Percentiles rank a stretch among this genome's conserved stretches.
phyloP scores from a whole-genome alignment of 2,113 vertebrate genomes.

The Leptosomus discolor region DNA sequence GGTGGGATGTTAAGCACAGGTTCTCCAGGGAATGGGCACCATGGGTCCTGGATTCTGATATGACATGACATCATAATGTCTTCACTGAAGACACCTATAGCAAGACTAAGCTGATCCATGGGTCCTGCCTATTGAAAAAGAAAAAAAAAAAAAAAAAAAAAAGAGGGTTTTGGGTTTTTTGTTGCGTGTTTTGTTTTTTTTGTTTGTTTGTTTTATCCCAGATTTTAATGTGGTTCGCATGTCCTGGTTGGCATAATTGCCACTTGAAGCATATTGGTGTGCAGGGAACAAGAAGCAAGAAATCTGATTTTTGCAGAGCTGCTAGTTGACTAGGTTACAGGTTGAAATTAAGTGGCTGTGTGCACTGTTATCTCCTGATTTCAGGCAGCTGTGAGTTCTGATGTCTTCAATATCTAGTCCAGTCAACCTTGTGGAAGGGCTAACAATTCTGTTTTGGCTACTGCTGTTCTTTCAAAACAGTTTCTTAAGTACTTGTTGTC shows the following conservation, averaged over 20 bases:
- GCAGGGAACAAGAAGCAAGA: not conserved
- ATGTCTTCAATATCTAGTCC: not conserved
- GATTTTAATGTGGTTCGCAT: not conserved
- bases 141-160: too few relatives aligned
- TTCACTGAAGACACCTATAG: not conserved
- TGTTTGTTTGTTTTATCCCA: too few relatives aligned
- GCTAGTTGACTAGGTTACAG: not conserved
- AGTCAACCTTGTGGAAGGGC: not conserved
- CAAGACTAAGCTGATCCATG: not conserved
- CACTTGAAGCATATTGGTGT: not conserved
- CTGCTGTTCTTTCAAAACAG: not conserved
- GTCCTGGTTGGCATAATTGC: not conserved
- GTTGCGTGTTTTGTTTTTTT: too few relatives aligned
- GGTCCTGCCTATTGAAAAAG: not conserved
- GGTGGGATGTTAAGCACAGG: not conserved
- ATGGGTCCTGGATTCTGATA: not conserved
- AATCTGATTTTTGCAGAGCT: not conserved
- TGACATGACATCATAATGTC: rapidly evolving
- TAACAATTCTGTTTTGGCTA: not conserved
- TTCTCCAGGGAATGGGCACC: not conserved
- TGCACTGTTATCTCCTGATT: not conserved
- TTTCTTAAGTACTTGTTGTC: not conserved
- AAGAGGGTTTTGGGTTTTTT: too few relatives aligned
- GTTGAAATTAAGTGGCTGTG: not conserved
- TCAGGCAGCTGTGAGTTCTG: not conserved